These are phyloP conservation scores for Argynnis bischoffii DNA, from an alignment of 2,888 invertebrate species.

Conservation along the genomic window DNA sequence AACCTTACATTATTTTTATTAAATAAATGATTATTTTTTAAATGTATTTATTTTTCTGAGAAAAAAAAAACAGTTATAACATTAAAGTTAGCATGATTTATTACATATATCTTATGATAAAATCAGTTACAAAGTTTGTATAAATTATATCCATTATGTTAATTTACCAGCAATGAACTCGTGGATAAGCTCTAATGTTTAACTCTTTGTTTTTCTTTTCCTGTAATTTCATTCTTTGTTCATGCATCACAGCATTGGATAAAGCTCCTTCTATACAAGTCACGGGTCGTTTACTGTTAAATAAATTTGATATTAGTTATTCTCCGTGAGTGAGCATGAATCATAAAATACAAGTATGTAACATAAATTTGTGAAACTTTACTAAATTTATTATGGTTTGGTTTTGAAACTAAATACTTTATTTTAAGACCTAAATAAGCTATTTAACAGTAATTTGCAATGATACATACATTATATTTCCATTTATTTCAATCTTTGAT, in stretches of 20 bases:
- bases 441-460: neutral
- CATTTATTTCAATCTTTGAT: conserved; percentile 47
- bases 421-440: too few relatives aligned
- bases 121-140: neutral
- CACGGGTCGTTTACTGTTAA: conserved; percentile 71
- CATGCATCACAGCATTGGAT: conserved; percentile 80
- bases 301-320: conserved; percentile 5
- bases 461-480: conserved; percentile 33
- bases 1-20: conserved; percentile 12
- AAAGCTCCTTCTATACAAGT: conserved; percentile 83
- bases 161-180: conserved; percentile 63
- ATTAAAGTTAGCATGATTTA: neutral
- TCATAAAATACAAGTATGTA: too few relatives aligned
- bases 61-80: neutral
- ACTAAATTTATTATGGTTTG: too few relatives aligned
- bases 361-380: too few relatives aligned
- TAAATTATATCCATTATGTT: neutral
- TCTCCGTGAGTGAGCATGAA: too few relatives aligned
- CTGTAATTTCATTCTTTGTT: conserved; percentile 64
- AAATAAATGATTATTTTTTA: conserved; percentile 5
- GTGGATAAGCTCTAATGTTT: conserved; percentile 59
- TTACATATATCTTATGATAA: neutral
- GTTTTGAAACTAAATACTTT: too few relatives aligned
- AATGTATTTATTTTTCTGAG: neutral
- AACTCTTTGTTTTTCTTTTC: conserved; percentile 56